These are phyloP conservation scores for Nemoura dubitans DNA, from an alignment of 2,888 invertebrate species.

Conservation along the genomic window DNA sequence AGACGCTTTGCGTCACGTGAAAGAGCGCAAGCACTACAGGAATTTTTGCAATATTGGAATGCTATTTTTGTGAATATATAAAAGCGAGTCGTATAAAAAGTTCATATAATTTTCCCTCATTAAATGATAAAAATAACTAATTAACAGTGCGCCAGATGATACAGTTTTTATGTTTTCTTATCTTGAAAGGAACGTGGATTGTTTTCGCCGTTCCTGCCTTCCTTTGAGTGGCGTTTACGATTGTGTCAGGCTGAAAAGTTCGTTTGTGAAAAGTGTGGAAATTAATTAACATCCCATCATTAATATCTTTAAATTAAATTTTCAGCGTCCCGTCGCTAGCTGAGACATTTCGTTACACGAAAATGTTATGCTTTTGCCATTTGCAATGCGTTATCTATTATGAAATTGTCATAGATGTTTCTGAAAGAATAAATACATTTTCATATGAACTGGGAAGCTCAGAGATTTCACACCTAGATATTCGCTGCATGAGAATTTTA, in stretches of 20 bases:
- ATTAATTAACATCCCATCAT: conserved; percentile 12
- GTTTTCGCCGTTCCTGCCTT: not conserved
- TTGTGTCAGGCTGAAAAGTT: not conserved
- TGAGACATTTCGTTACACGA: not conserved
- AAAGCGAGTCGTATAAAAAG: not conserved
- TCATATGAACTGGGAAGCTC: not conserved
- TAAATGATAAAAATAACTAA: conserved; percentile 7
- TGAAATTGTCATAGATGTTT: not conserved
- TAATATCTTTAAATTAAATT: conserved; percentile 12
- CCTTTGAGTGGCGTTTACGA: not conserved
- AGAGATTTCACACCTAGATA: too few species aligned
- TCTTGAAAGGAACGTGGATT: not conserved
- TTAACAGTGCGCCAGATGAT: not conserved
- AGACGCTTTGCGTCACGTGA: too few species aligned
- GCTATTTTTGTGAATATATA: too few species aligned
- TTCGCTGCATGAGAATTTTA: not conserved
- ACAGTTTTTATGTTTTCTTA: not conserved
- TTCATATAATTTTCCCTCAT: not conserved
- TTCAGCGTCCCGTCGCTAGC: not conserved
- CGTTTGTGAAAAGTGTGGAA: not conserved
- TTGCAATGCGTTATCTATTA: not conserved
- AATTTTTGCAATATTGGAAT: not conserved
- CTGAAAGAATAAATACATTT: not conserved
- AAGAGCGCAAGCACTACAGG: not conserved
- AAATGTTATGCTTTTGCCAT: not conserved